Evolutionary conservation across 2,113 vertebrate genomes (phyloP), one percentile per base, ranked within the genome.

Genomic region (Acanthisitta chloris): DNA sequence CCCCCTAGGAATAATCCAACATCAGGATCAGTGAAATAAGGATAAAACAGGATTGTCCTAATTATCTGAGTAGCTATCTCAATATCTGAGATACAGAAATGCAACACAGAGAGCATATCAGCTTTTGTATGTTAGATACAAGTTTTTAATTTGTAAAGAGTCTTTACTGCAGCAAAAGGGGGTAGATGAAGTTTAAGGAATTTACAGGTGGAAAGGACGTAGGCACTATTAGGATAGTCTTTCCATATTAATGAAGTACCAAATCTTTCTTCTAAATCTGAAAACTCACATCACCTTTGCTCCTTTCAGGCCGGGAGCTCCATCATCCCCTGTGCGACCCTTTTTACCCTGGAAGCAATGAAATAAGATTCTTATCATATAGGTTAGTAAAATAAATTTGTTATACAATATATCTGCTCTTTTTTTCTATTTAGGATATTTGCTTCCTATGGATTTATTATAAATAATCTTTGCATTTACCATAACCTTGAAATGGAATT

Each of bases 301-400:
- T 90, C 99, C 99, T 98, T 98, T 99, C 54, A 81, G 89, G 55
- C 99, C 99, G 5, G 97, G 96, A 91, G 94, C 71, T 78, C 99
- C 99, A 48, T 99, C 97, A 4, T 99, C 98, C 84, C 99, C 99
- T 4, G 98, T 94, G 12, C 98, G 98, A 88, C 99, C 99, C 91
- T 98, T 99, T 95, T 99, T 99, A 48, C 99, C 99, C 99, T 99
- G 51, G 48, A 94, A 97, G 61, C 8, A 92, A 38, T 10, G 90
- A 84, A 84, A 64, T 46, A 61, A 36, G 74, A 40, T 81, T 49
- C 15, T 80, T 86, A 43, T 16, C 8, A 33, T 38, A 43, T 16
- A 29, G 31, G 21, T 73, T 40, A 65, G 17, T 69, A 9, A 82
- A 38, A 72, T 40, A n/a, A 31, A 52, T 85, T 59, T 64, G 42